Evolutionary conservation across 2,888 invertebrate species (phyloP), one percentile per base, ranked within the genome.

Genomic region (Agrotis clavis): DNA sequence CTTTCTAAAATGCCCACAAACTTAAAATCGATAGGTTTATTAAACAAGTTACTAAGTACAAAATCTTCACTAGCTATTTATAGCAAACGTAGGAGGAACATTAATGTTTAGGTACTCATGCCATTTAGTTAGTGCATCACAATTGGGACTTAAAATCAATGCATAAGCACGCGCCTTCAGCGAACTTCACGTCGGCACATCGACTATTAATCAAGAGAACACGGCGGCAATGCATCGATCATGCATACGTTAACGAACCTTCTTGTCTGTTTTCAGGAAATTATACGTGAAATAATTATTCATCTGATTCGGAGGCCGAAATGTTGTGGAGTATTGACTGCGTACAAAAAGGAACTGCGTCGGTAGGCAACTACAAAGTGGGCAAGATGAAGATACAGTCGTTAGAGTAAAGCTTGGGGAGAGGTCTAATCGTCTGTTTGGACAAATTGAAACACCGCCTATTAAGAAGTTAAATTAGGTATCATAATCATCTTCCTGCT

Each of bases 61-160:
- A 30, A 2, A 47, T 73, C 0, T 9, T 30, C 11, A 14, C 16
- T 11, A 35, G 25, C 16, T 59, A 21, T 25, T 19, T 41, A 45
- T 19, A 18, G 16, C 19, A 77, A 41, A 47, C 21, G 3, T 63
- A 30, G 41, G 16, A 30, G 30, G 16, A 45, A 65, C 25, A 54
- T n/a, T 64, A 54, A 60, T 75, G 18, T 67, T 13, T 56, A 9
- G 35, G 1, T 35, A 45, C 30, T 45, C 14, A 48, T 41, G 41
- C 16, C n/a, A 41, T 63, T 65, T 57, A 53, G 81, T 19, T 51
- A 56, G 45, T 76, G 53, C 19, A 7, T 54, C 48, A 67, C 25
- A 77, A 57, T 67, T 59, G 53, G 19, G 47, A 67, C 53, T 48
- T 82, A 54, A 54, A 77, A 77, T 79, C 25, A 77, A 79, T 82